These are phyloP conservation scores for Diplolepis rosae DNA, from an alignment of 2,888 invertebrate species.

Conservation along the genomic window DNA sequence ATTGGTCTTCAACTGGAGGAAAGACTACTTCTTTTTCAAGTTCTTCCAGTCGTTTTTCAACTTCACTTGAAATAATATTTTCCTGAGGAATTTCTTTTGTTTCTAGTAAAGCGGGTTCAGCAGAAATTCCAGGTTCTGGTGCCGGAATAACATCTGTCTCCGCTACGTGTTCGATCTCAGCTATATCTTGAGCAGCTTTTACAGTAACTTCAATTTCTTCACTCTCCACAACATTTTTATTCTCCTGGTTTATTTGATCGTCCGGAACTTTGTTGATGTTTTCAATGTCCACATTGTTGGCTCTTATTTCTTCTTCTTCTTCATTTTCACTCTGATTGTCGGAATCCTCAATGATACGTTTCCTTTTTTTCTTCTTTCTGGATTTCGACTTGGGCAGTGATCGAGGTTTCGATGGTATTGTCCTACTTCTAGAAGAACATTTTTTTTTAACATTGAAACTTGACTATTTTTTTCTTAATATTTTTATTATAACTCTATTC, in stretches of 20 bases:
- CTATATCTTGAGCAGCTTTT: not conserved
- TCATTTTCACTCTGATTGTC: constrained; percentile 73
- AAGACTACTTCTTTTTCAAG: not conserved
- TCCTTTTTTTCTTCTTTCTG: constrained; percentile 74
- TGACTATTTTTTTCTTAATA: not conserved
- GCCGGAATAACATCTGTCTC: not conserved
- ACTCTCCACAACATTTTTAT: constrained; percentile 7
- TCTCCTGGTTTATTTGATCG: not conserved
- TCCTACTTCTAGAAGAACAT: constrained; percentile 64
- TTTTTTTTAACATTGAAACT: no score
- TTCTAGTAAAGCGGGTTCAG: not conserved
- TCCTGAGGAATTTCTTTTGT: constrained; percentile 10
- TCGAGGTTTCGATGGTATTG: constrained; percentile 59
- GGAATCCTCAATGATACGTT: constrained; percentile 68
- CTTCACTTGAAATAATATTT: constrained; percentile 29
- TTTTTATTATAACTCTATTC: not conserved
- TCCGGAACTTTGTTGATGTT: not conserved
- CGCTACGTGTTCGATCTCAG: not conserved
- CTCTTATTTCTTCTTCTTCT: constrained; percentile 68
- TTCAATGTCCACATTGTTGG: constrained; percentile 5
- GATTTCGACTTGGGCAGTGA: constrained; percentile 66
- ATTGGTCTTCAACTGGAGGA: not conserved
- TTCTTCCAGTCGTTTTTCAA: constrained; percentile 33
- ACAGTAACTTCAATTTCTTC: not conserved
- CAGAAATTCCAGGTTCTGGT: not conserved